Conservation (phyloP, 2,888 invertebrate genomes). For the Cephus sareptanus region DNA sequence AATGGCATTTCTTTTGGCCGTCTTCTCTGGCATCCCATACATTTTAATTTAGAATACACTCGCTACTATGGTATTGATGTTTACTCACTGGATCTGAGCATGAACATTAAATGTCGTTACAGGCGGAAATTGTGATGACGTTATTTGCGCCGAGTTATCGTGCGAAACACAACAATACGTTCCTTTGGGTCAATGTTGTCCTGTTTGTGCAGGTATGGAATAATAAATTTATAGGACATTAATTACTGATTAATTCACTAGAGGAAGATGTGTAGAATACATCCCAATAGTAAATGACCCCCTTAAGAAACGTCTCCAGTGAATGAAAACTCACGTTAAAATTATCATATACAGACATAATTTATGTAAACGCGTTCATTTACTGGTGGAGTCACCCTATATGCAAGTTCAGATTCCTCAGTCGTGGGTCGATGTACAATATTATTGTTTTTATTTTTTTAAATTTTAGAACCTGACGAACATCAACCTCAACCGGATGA, state of each 20-base stretch:
- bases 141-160: conserved; percentile 64
- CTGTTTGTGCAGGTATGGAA: conserved; percentile 61
- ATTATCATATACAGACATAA: too few species aligned
- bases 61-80: too few species aligned
- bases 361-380: too few species aligned
- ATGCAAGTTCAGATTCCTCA: conserved; percentile 6
- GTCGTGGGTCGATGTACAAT: conserved; percentile 13
- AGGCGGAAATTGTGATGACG: conserved; percentile 66
- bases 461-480: conserved; percentile 14
- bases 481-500: conserved; percentile 17
- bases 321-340: neutral
- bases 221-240: neutral
- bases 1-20: neutral
- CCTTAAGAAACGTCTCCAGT: neutral
- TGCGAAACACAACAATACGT: conserved; percentile 63
- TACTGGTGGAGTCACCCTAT: neutral
- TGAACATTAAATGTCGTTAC: conserved; percentile 14
- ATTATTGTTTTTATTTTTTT: neutral
- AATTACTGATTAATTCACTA: neutral
- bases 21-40: neutral
- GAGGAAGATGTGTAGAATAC: neutral
- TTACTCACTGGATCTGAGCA: neutral
- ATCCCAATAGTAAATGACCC: neutral
- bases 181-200: conserved; percentile 66
- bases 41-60: neutral